Base-by-base conservation (phyloP, 37 sponge, comb jelly and placozoan genomes). In the Halichondria panicea region DNA sequence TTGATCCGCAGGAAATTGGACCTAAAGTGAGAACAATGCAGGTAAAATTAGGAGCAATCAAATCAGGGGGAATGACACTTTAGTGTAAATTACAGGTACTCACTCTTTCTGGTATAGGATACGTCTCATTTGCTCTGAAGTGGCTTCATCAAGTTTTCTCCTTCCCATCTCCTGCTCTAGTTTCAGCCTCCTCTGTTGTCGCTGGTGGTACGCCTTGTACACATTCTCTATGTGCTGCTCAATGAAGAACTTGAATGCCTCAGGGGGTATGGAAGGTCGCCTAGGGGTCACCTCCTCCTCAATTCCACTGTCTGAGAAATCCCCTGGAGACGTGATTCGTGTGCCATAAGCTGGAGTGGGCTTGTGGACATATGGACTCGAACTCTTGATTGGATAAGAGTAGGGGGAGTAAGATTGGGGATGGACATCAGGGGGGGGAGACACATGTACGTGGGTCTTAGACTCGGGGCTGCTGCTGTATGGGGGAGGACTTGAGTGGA, bases 171-270 rank as follows among this genome's bases (percentile, higher is more conserved):
- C 87, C 45, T 67, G 62, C 53, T 97, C 97, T 1, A 97, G 84
- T 61, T 90, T 88, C 66, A 84, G 54, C 31, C 97, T 56, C 32
- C 97, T 46, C 71, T 97, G 89, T 46, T 85, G 76, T 50, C 91
- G 55, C 55, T 97, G 88, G 36, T 85, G 70, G 39, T 87, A 74
- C 0, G 88, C 72, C 40, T 83, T 91, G 54, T 86, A 54, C 30
- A 97, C 83, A 38, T 91, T 93, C 82, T 93, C 94, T 3, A 97
- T 86, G 54, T 93, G 94, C 57, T 94, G 92, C 71, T 97, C 94
- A 72, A 93, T 90, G 71, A 87, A 93, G 73, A 97, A 97, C 78
- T 97, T 97, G 61, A 89, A 93, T 2, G 97, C 97, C 58, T 97
- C 97, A 7, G 94, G 88, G 27, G 94, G 83, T 18, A 87, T 82